Evolutionary conservation across 2,888 invertebrate species (phyloP), one percentile per base, ranked within the genome.

Genomic region (Andrena minutula): DNA sequence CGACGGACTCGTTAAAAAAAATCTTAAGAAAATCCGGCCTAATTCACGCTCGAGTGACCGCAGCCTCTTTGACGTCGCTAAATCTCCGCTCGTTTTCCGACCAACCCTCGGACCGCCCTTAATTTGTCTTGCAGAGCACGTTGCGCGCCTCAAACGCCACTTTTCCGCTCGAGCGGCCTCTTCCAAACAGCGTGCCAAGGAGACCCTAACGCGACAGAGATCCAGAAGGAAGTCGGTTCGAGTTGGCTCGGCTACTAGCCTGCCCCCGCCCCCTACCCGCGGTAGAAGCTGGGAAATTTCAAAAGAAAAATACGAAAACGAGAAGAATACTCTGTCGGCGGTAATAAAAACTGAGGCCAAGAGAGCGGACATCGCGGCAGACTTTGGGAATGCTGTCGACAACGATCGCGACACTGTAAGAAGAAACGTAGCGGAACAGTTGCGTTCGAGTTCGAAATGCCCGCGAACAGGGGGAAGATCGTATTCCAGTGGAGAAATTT

Each of bases 131-230:
- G 65, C 85, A 60, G 84, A 69, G 84, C 80, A 82, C 89, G 86
- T 85, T 85, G 86, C 82, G 75, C 79, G 83, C 78, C 85, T 83
- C 79, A 83, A 88, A 82, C 86, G 82, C 85, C 88, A 88, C 88
- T 88, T 88, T 88, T 88, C 87, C 85, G 88, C 87, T 82, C 88
- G 85, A 81, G 71, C 87, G 73, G 69, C 65, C 56, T 23, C 70
- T 64, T 64, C 53, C 70, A 69, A 77, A 58, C 72, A 74, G 49
- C 85, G 82, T 87, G 87, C 84, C 88, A 80, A 78, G 82, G 78
- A 70, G 74, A 76, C 58, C 71, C 66, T 51, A 61, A 30, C 65
- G 23, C 75, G 16, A 73, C 60, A 8, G n/a, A 49, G n/a, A 28
- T 51, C 12, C 41, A 63, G 26, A 4, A 56, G 77, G 60, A 80